These are phyloP conservation scores for Hirtodrosophila histrioides DNA, from an alignment of 2,888 invertebrate species.

Conservation along the genomic window DNA sequence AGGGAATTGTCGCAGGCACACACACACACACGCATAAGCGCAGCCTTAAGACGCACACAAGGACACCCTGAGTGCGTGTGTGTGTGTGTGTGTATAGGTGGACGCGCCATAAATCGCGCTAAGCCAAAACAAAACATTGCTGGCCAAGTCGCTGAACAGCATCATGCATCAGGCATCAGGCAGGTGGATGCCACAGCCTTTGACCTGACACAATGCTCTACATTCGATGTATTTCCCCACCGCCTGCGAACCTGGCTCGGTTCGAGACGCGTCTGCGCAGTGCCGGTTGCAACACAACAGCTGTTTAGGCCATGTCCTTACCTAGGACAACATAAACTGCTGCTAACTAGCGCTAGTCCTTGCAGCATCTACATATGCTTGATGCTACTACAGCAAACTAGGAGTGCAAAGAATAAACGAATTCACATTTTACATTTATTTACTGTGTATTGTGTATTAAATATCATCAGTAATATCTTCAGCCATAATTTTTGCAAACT, in stretches of 20 bases:
- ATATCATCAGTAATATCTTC: conserved; percentile 24
- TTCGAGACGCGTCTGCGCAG: conserved; percentile 57
- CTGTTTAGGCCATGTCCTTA: conserved; percentile 64
- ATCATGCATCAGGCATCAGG: conserved; percentile 58
- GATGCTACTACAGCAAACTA: too few species aligned
- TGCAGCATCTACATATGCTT: conserved; percentile 17
- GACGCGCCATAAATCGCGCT: conserved; percentile 73
- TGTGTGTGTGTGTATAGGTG: conserved; percentile 22
- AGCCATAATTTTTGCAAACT: conserved; percentile 19
- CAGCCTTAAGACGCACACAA: conserved; percentile 24
- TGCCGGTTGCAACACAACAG: conserved; percentile 43
- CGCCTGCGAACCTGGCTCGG: conserved; percentile 9
- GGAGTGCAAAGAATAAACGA: neutral
- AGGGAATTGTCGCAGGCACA: conserved; percentile 7
- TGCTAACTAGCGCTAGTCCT: neutral
- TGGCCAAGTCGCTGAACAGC: conserved; percentile 46
- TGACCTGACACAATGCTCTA: conserved; percentile 82
- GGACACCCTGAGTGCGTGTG: conserved; percentile 14
- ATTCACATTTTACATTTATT: conserved; percentile 3
- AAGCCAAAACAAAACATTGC: conserved; percentile 73
- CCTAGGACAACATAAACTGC: conserved; percentile 67
- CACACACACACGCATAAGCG: conserved; percentile 25
- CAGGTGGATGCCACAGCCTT: conserved; percentile 56
- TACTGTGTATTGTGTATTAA: neutral
- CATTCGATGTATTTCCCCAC: conserved; percentile 71